Conservation (phyloP, 2,888 invertebrate genomes). For the Thecocarcelia acutangulata region DNA sequence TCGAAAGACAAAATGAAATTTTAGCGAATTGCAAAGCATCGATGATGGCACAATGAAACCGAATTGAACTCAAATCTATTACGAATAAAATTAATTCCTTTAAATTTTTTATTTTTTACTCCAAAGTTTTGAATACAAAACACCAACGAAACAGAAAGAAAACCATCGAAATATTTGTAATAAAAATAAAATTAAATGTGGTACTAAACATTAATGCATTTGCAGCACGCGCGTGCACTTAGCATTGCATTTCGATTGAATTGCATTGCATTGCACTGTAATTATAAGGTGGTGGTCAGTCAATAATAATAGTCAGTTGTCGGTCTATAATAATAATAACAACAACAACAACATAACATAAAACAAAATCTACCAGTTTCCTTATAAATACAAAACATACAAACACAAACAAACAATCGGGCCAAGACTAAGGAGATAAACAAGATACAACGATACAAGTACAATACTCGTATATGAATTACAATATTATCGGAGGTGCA, state of each 20-base stretch:
- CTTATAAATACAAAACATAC: constrained; percentile 35
- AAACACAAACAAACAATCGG: not conserved
- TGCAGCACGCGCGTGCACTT: constrained; percentile 64
- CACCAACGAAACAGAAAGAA: not conserved
- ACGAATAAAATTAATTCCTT: constrained; percentile 19
- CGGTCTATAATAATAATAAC: constrained; percentile 55
- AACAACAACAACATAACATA: constrained; percentile 14
- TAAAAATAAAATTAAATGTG: constrained; percentile 40
- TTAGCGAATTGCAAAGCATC: constrained; percentile 21
- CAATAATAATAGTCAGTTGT: constrained; percentile 61
- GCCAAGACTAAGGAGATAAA: constrained; percentile 11
- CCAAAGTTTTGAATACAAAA: not conserved
- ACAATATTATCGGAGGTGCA: constrained; percentile 16
- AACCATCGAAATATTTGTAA: constrained; percentile 19
- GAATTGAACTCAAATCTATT: constrained; percentile 1
- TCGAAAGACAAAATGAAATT: not conserved
- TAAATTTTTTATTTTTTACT: constrained; percentile 5
- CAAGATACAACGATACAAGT: constrained; percentile 13
- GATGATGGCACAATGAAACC: constrained; percentile 8
- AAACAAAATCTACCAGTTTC: constrained; percentile 59
- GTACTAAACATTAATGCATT: constrained; percentile 60
- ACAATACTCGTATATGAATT: not conserved
- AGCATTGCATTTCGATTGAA: constrained; percentile 42
- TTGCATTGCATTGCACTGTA: constrained; percentile 54
- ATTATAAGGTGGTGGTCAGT: constrained; percentile 66